phyloP scores from a whole-genome alignment of 1,140 invertebrate genomes.

The Eufriesea mexicana region DNA sequence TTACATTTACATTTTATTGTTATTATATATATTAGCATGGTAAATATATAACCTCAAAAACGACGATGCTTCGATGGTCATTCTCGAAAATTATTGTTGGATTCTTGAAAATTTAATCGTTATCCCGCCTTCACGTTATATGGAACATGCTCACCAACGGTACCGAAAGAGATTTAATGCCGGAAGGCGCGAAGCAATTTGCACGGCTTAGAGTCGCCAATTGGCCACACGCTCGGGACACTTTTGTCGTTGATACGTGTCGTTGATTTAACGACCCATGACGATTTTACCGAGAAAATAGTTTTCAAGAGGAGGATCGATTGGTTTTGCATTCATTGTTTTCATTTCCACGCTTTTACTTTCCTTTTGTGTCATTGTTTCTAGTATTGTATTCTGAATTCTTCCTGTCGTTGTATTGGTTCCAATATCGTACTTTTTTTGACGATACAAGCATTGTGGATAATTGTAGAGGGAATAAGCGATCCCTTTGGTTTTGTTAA shows the following conservation, averaged over 20 bases:
- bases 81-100: background rate
- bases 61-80: conserved; percentile 11
- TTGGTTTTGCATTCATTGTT: conserved; percentile 5
- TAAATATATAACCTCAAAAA: no score
- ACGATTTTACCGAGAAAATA: conserved; percentile 1
- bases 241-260: background rate
- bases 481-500: background rate
- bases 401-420: no score
- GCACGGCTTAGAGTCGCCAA: conserved; percentile 1
- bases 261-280: background rate
- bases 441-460: background rate
- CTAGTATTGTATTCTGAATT: background rate
- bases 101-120: conserved; percentile 33
- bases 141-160: background rate
- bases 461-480: background rate
- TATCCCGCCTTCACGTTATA: background rate
- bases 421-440: background rate
- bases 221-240: background rate
- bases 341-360: background rate
- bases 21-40: background rate
- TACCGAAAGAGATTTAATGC: background rate
- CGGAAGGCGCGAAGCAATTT: conserved; percentile 25
- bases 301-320: background rate
- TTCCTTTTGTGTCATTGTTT: background rate
- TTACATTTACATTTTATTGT: background rate